Base-by-base conservation (phyloP, 2,113 vertebrate genomes). In the Diphyllodes magnificus region DNA sequence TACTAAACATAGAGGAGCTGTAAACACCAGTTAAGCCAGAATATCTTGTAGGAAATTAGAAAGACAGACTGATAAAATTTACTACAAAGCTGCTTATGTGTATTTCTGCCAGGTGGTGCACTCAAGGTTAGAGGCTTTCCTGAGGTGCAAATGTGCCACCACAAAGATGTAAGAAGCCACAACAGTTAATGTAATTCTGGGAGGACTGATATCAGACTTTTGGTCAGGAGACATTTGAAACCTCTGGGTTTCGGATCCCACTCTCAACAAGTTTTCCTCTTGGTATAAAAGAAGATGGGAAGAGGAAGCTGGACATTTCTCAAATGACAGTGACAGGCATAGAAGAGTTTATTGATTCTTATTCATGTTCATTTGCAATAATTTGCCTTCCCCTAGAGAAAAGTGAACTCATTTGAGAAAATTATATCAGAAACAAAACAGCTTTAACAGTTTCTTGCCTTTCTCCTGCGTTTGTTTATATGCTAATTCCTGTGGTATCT, bases 391-490 rank as follows among this genome's bases (percentile, higher is more conserved):
- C 51, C 6, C 22, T 89, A 44, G 23, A 70, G 25, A 54, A 85
- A 86, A 70, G 35, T 35, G 37, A 69, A 8, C 51, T 71, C 10
- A 61, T 72, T 82, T 61, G 80, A 69, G 53, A 82, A 95, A 96
- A 88, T 47, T 2, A 7, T 66, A 70, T 66, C 63, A 61, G 61
- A 92, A 86, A 31, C 13, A 69, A 63, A 90, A 70, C 22, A 79
- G 22, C 40, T 79, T 88, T 69, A n/a, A 65, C 13, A 33, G 9
- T 92, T 94, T 59, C 33, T 88, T 76, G 35, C 59, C 27, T 84
- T 93, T 82, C 79, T 56, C 42, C 42, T 37, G 21, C 33, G 51
- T 90, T 83, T 93, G 31, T 86, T 94, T 86, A 66, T 79, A 49
- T 63, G 69, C 15, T 83, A 90, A 79, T 76, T 82, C 13, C 39